A percentile compares a stretch with the other conserved stretches of the same genome.
These are phyloP conservation scores for Alfaro cultratus DNA, from an alignment of 2,797 vertebrate genomes.

Conservation along the genomic window DNA sequence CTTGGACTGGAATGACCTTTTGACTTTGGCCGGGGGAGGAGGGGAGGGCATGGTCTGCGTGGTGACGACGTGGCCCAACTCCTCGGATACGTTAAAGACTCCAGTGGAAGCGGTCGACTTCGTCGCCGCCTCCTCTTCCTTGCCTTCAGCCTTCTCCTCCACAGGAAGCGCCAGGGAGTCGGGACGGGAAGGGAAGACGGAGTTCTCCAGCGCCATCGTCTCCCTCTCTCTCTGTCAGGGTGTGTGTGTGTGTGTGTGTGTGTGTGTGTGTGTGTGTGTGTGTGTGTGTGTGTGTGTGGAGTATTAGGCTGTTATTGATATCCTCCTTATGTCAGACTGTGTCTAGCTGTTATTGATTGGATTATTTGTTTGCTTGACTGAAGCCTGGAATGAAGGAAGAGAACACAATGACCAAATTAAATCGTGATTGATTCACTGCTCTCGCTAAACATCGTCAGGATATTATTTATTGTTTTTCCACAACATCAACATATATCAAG, in stretches of 20 bases:
- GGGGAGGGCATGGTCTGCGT: conserved; percentile 70
- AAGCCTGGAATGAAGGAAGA: conserved; percentile 65
- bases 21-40: conserved; percentile 57
- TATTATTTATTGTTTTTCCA: not conserved
- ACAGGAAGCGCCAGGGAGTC: conserved; percentile 82
- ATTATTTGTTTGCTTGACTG: conserved; percentile 73
- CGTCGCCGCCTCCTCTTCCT: conserved; percentile 67
- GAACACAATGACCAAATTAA: conserved; percentile 33
- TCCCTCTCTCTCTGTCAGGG: not conserved
- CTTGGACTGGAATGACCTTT: conserved; percentile 80
- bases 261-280: conserved; percentile 6
- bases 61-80: conserved; percentile 80
- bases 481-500: not conserved
- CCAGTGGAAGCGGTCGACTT: conserved; percentile 61
- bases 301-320: conserved; percentile 60
- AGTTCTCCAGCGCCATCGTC: conserved; percentile 88
- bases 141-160: conserved; percentile 75
- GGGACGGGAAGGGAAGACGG: conserved; percentile 77
- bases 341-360: conserved; percentile 64
- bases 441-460: not conserved
- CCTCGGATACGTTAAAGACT: conserved; percentile 75
- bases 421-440: conserved; percentile 25
- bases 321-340: conserved; percentile 66
- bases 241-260: conserved; percentile 5
- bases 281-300: conserved; percentile 19